Conservation (phyloP, 23 tunicate genomes). For the Aplidium turbinatum region DNA sequence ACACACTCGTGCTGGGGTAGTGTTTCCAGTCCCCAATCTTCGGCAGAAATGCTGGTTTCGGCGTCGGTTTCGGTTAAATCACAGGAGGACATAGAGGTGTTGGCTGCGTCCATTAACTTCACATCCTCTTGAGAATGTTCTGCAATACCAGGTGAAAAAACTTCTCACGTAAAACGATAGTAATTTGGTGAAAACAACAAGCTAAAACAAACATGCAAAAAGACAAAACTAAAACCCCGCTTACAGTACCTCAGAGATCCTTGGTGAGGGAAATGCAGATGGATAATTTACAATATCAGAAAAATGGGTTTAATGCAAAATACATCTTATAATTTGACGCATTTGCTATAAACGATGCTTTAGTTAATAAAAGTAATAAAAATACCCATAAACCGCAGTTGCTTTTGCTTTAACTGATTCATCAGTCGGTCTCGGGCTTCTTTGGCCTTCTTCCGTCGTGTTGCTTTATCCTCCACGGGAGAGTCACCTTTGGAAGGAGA, state of each 20-base stretch:
- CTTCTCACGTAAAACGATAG: too few species aligned
- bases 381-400: constrained; percentile 71
- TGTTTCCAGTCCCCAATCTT: constrained; percentile 6
- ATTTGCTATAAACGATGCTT: too few species aligned
- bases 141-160: too few species aligned
- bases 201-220: too few species aligned
- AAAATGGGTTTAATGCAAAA: too few species aligned
- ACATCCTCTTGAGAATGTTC: neutral
- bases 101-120: neutral
- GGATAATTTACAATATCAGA: too few species aligned
- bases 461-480: constrained; percentile 15
- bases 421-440: constrained; percentile 53
- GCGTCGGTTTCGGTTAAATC: neutral
- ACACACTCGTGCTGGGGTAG: constrained; percentile 53
- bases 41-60: neutral
- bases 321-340: too few species aligned
- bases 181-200: too few species aligned
- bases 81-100: neutral
- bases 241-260: too few species aligned
- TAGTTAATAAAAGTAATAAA: too few species aligned
- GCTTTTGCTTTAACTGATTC: constrained; percentile 54
- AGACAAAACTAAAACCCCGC: too few species aligned
- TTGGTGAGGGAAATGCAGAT: too few species aligned
- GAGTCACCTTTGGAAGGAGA: neutral
- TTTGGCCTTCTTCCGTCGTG: constrained; percentile 50